A percentile compares a stretch with the other conserved stretches of the same genome.
Evolutionary conservation across 2,888 invertebrate genomes (phyloP).

Genomic region (Hybos culiciformis): DNA sequence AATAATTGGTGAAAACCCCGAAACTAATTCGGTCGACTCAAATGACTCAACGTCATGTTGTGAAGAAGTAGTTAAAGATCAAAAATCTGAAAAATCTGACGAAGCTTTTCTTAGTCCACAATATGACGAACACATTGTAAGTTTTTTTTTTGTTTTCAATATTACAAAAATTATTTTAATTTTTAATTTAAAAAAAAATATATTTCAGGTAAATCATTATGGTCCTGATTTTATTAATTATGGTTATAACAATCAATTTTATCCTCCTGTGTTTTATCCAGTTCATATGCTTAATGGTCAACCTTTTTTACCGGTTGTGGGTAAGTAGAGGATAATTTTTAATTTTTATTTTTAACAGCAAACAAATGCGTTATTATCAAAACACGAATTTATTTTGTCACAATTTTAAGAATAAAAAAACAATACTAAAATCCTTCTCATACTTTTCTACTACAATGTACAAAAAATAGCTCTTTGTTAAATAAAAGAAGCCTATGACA

Average conservation of each 20-base stretch:
- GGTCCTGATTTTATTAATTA: background rate
- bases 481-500: too few species aligned
- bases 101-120: background rate
- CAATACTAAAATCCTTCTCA: too few species aligned
- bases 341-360: too few species aligned
- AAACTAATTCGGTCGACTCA: background rate
- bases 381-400: too few species aligned
- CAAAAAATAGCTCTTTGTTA: too few species aligned
- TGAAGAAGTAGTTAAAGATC: too few species aligned
- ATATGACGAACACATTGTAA: background rate
- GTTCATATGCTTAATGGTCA: slow-evolving; percentile 5
- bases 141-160: too few species aligned
- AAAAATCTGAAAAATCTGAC: slow-evolving; percentile 6
- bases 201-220: background rate
- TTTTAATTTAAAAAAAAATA: background rate
- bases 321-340: slow-evolving; percentile 5
- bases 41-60: too few species aligned
- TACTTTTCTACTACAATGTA: too few species aligned
- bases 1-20: background rate
- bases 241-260: slow-evolving; percentile 5
- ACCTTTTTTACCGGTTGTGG: slow-evolving; percentile 13
- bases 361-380: too few species aligned
- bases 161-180: background rate
- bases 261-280: slow-evolving; percentile 14
- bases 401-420: too few species aligned